Base-by-base conservation (phyloP, 2,113 vertebrate genomes). In the Hiodon alosoides region DNA sequence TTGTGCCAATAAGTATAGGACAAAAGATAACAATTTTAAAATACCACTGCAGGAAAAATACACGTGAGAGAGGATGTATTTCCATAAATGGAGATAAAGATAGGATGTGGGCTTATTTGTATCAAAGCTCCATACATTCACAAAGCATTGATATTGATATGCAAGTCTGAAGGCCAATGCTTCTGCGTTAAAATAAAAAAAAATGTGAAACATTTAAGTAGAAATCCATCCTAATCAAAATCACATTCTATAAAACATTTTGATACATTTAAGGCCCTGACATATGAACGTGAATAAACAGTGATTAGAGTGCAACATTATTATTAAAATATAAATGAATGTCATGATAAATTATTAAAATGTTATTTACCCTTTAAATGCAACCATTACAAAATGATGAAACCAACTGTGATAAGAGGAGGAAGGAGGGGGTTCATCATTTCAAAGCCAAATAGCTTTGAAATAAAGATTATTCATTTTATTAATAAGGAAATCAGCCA, bases 61-160 rank as follows among this genome's bases (percentile, higher is more conserved):
- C 57, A 59, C 10, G 67, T 65, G 57, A 64, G 54, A 13, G 31
- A 48, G n/a, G 57, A 74, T 68, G 66, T 10, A 78, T 69, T 64
- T 78, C 68, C 79, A 54, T 31, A 79, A 72, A 69, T 65, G n/a
- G 66, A 58, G 59, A 46, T 71, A 58, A 68, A 80, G 75, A 61
- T 60, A 8, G 3, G 69, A 82, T 77, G 59, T 71, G 72, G 67
- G 71, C 69, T 72, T 17, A 54, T 54, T 79, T 77, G 76, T 76
- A 72, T 77, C 69, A 58, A 76, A 78, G 78, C 60, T 47, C 11
- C 50, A 62, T 16, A 17, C 17, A 76, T 77, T 69, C 77, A 69
- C 74, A 81, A 71, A 69, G 81, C 78, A 78, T 57, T 73, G 76
- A 31, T 31, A 31, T 73, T 61, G 81, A 83, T 84, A 69, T 6